Base-by-base conservation (phyloP, 2,888 invertebrate genomes). In the Drosophila pseudotakahashii region DNA sequence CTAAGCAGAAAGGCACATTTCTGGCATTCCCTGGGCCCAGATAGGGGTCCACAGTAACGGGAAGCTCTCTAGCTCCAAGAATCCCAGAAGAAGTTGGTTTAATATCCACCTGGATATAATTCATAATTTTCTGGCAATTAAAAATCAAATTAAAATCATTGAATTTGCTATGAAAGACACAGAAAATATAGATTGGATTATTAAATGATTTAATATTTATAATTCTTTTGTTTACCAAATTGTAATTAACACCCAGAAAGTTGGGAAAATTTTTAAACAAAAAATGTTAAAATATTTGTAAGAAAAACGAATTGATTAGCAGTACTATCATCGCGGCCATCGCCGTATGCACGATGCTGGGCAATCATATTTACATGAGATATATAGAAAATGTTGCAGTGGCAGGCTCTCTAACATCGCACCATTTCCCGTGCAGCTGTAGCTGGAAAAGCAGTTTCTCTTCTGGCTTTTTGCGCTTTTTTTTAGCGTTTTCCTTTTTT, bases 291-390 rank as follows among this genome's bases (percentile, higher is more conserved):
- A 23, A 23, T 3, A 23, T 4, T 23, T 2, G 5, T 4, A 41
- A 11, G 11, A 11, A 5, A 30, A 6, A n/a, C 19, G n/a, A 3
- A 26, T 10, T 10, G 14, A 19, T 10, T 26, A 36, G 16, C 14
- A 62, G 37, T n/a, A 14, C 48, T 44, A 52, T 44, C 26, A 37
- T 37, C 30, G 26, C 36, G 7, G 11, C 13, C 39, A 26, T 19
- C 14, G 30, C 26, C 14, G 57, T 57, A 9, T 9, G 36, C 36
- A 19, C 48, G 42, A 11, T 5, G 44, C 62, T 32, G 62, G 76
- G 73, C 73, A 42, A 52, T 81, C 78, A 72, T 77, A 81, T 85
- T 77, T 88, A 79, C 78, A 79, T 79, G 67, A 82, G 78, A 81
- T 77, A 79, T 85, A 77, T 81, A 75, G 67, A 79, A 82, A 67